Conservation (phyloP, 2,113 vertebrate genomes). For the Hyla sarda region DNA sequence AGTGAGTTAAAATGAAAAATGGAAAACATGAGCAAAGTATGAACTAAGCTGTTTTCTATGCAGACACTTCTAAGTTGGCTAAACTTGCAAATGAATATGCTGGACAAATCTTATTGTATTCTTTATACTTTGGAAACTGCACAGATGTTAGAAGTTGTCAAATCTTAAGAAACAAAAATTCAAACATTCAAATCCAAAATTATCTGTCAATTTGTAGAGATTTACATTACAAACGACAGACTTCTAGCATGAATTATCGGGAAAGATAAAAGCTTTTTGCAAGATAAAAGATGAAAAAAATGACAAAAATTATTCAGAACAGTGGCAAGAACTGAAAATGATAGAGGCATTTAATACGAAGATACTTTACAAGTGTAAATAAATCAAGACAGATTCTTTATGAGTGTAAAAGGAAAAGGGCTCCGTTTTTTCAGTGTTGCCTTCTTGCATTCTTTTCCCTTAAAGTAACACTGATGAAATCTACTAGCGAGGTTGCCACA, state of each 20-base stretch:
- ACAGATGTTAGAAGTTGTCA: not conserved
- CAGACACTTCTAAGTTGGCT: not conserved
- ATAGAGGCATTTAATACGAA: constrained; percentile 3
- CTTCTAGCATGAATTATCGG: constrained; percentile 30
- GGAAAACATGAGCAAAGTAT: not conserved
- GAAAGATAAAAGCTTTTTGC: constrained; percentile 23
- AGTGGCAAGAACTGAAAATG: not conserved
- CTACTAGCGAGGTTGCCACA: too few species aligned
- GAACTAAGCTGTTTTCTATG: not conserved
- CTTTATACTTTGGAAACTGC: not conserved
- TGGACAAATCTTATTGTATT: not conserved
- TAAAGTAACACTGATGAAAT: not conserved
- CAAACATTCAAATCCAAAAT: constrained; percentile 13
- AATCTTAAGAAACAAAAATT: constrained; percentile 10
- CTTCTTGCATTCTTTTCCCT: not conserved
- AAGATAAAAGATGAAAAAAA: constrained; percentile 28
- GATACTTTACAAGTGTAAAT: not conserved
- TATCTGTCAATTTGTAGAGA: constrained; percentile 4
- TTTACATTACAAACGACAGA: constrained; percentile 34
- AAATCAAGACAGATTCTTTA: not conserved
- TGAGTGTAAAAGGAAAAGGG: not conserved
- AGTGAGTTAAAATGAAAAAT: not conserved
- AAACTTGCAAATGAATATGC: not conserved
- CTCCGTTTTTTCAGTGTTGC: not conserved
- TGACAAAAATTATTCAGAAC: not conserved